Evolutionary conservation across 2,797 vertebrate genomes (phyloP).

Genomic region (Cottoperca gobio): DNA sequence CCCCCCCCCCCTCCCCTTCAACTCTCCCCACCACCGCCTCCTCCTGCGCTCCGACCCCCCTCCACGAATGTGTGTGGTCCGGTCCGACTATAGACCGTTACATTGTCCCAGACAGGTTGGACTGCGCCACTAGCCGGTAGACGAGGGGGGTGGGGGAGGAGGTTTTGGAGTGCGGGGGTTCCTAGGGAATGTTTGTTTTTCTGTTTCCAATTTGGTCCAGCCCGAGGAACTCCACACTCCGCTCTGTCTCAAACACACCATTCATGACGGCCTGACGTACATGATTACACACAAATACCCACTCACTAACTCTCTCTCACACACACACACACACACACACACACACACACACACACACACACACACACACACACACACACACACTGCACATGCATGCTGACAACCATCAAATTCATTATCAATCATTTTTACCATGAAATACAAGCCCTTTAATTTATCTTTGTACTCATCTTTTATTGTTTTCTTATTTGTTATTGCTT

Average conservation of each 20-base stretch:
- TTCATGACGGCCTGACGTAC: conserved; percentile 82
- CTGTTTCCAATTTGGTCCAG: conserved; percentile 85
- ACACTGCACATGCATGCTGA: background rate
- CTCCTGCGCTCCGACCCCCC: conserved; percentile 41
- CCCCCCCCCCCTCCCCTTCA: background rate
- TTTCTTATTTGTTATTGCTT: conserved; percentile 78
- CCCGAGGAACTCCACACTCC: conserved; percentile 83
- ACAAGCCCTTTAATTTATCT: conserved; percentile 59
- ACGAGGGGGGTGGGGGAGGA: conserved; percentile 32
- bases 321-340: conserved; percentile 8
- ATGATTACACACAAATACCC: conserved; percentile 74
- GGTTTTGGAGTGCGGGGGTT: conserved; percentile 63
- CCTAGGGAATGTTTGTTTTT: conserved; percentile 84
- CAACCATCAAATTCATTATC: conserved; percentile 44
- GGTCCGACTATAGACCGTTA: conserved; percentile 81
- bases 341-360: conserved; percentile 3
- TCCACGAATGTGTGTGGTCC: conserved; percentile 76
- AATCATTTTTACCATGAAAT: conserved; percentile 49
- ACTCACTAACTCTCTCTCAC: conserved; percentile 37
- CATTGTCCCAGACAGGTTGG: conserved; percentile 85
- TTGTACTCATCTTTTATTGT: conserved; percentile 67
- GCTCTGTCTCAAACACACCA: conserved; percentile 84
- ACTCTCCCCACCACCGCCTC: conserved; percentile 35
- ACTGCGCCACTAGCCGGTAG: conserved; percentile 77
- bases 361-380: background rate